Percentiles rank a stretch among this genome's conserved stretches.
Evolutionary conservation across 2,888 invertebrate species (phyloP).

Genomic region (Odontothrips loti): DNA sequence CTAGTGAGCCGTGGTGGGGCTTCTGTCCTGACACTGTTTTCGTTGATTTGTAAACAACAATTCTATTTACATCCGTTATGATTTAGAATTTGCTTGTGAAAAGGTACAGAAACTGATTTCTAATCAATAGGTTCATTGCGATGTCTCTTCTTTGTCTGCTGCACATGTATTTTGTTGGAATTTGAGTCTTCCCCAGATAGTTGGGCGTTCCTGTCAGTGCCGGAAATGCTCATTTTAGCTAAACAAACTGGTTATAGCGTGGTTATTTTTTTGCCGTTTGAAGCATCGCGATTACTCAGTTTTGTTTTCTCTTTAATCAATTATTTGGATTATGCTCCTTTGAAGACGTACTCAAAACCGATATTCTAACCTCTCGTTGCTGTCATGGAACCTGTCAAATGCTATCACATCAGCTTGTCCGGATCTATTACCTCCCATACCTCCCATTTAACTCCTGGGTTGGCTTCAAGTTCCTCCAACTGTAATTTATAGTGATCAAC

Average conservation of each 20-base stretch:
- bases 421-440: background rate
- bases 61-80: background rate
- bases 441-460: background rate
- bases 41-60: background rate
- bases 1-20: background rate
- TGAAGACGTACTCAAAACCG: background rate
- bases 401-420: background rate
- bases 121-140: background rate
- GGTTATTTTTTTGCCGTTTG: background rate
- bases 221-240: background rate
- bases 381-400: slow-evolving; percentile 15
- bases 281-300: background rate
- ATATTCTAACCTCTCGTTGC: background rate
- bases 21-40: background rate
- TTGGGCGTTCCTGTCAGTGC: slow-evolving; percentile 19
- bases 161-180: background rate
- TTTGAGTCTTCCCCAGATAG: background rate
- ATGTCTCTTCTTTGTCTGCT: background rate
- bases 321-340: background rate
- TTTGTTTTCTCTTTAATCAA: background rate
- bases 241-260: background rate
- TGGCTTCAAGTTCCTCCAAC: background rate
- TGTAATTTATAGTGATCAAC: background rate
- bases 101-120: background rate
- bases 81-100: background rate